Evolutionary conservation across 2,113 vertebrate genomes (phyloP).

Genomic region (Toxotes chatareus): DNA sequence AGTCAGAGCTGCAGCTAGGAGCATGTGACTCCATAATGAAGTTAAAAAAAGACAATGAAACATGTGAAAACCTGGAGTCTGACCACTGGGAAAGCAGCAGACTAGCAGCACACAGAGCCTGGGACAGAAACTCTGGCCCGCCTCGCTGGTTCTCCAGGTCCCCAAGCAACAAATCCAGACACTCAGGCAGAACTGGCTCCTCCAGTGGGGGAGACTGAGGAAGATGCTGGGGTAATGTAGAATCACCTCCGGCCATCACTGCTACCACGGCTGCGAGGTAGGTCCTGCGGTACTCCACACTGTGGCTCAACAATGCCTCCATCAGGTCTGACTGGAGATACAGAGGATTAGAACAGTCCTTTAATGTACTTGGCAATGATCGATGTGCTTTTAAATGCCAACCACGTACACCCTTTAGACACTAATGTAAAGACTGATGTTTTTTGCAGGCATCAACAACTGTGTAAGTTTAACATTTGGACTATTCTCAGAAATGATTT

Average conservation of each 20-base stretch:
- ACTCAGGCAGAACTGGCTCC: constrained; percentile 60
- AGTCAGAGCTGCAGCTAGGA: constrained; percentile 8
- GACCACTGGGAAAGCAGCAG: constrained; percentile 82
- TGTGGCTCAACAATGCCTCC: constrained; percentile 71
- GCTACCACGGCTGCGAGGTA: constrained; percentile 85
- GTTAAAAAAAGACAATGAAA: not conserved
- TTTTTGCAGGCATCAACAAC: too few species aligned
- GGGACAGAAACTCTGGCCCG: constrained; percentile 84
- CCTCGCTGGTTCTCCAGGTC: constrained; percentile 79
- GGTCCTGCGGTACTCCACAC: constrained; percentile 81
- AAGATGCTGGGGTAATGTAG: constrained; percentile 17
- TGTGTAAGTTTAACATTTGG: too few species aligned
- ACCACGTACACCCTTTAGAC: too few species aligned
- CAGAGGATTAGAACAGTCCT: not conserved
- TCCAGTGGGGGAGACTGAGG: constrained; percentile 9
- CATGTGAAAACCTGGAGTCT: constrained; percentile 40
- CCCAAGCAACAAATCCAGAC: constrained; percentile 82
- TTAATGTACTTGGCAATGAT: not conserved
- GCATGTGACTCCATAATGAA: not conserved
- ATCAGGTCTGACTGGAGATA: constrained; percentile 83
- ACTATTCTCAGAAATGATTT: too few species aligned
- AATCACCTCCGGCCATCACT: constrained; percentile 57
- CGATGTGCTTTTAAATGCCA: not conserved
- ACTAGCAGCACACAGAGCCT: constrained; percentile 79
- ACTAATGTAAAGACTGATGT: too few species aligned